Conservation (phyloP, 2,113 vertebrate species). For the Carassius auratus region DNA sequence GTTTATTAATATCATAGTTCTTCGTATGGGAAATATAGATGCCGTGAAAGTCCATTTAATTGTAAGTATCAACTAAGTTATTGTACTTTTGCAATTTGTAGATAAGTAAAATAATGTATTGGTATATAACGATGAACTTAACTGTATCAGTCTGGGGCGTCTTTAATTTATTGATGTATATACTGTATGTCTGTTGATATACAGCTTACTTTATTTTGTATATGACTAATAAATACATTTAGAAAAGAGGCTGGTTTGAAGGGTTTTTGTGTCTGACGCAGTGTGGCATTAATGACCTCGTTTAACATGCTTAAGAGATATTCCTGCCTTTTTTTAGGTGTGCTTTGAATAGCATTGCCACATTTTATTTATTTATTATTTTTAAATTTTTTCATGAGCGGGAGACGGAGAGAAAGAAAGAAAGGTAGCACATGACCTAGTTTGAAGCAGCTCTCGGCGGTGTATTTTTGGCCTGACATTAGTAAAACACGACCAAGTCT, state of each 20-base stretch:
- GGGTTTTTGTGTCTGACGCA: background rate
- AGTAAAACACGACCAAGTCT: constrained; percentile 60
- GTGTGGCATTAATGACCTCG: constrained; percentile 43
- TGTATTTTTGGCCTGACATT: constrained; percentile 62
- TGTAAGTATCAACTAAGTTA: constrained; percentile 92
- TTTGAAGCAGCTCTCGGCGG: constrained; percentile 57
- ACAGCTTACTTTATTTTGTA: constrained; percentile 98
- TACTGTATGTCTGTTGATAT: constrained; percentile 95
- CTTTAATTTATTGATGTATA: constrained; percentile 98
- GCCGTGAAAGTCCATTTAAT: constrained; percentile 77
- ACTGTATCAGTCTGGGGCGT: constrained; percentile 73
- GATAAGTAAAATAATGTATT: constrained; percentile 78
- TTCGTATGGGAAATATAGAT: constrained; percentile 74
- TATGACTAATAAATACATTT: constrained; percentile 98
- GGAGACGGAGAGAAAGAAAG: background rate
- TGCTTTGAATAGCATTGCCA: constrained; percentile 32
- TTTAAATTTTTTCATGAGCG: background rate
- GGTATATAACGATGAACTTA: constrained; percentile 76
- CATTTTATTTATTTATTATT: constrained; percentile 30
- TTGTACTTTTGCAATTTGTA: constrained; percentile 85
- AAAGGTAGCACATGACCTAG: constrained; percentile 54
- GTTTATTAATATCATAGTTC: constrained; percentile 76
- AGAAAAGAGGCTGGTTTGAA: constrained; percentile 73
- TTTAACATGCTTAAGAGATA: constrained; percentile 35
- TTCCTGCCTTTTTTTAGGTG: constrained; percentile 18